phyloP scores from a whole-genome alignment of 2,888 invertebrate species.

The Pinctada fucata region DNA sequence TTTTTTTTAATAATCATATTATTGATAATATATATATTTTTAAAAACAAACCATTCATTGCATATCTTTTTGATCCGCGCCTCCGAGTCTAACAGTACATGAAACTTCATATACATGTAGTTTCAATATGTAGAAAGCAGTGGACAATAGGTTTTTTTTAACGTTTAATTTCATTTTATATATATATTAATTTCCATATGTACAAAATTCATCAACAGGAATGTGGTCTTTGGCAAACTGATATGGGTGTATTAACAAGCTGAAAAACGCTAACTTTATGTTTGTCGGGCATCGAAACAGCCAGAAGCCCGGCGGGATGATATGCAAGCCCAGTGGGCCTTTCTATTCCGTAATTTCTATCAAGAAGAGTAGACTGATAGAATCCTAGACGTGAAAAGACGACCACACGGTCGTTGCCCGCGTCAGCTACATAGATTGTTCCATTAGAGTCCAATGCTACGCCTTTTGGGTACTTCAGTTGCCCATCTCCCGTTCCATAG shows the following conservation, averaged over 20 bases:
- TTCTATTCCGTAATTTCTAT: conserved; percentile 36
- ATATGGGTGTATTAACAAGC: not conserved
- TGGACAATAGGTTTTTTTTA: too few relatives aligned
- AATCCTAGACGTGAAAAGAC: conserved; percentile 45
- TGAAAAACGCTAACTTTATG: conserved; percentile 46
- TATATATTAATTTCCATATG: too few relatives aligned
- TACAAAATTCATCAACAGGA: too few relatives aligned
- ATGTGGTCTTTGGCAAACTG: too few relatives aligned
- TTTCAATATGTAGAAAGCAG: too few relatives aligned
- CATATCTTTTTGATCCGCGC: too few relatives aligned
- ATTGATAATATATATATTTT: too few relatives aligned
- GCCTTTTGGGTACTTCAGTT: conserved; percentile 50
- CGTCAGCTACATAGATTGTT: conserved; percentile 50
- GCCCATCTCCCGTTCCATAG: conserved; percentile 39
- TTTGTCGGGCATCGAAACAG: conserved; percentile 49
- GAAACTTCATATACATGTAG: too few relatives aligned
- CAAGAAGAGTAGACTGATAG: conserved; percentile 37
- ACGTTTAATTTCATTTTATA: too few relatives aligned
- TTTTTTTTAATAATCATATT: too few relatives aligned
- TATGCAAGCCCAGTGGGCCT: conserved; percentile 48
- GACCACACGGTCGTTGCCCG: conserved; percentile 53
- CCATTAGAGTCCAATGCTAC: conserved; percentile 38
- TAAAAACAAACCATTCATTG: too few relatives aligned
- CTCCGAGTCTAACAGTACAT: too few relatives aligned
- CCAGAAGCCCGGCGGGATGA: conserved; percentile 36